Base-by-base conservation (phyloP, 2,888 invertebrate species). In the Diplolepis rosae region DNA sequence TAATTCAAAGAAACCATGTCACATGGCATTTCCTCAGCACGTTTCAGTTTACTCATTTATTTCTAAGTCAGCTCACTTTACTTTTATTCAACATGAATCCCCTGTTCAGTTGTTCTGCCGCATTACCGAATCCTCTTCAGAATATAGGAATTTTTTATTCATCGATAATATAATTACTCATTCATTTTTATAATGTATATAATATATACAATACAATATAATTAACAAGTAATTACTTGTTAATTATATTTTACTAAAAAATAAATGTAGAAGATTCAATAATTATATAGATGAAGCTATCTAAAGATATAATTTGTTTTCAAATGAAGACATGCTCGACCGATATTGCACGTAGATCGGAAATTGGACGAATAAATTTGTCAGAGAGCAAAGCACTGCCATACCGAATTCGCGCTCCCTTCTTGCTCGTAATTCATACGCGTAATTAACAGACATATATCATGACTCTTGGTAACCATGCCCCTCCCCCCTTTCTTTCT, bases 381-480 rank as follows among this genome's bases (percentile, higher is more conserved):
- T 70, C 69, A 70, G 71, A 65, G 67, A 67, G 72, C 66, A 68
- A 71, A 72, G 70, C 52, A 45, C 66, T 68, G 35, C 56, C 45
- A 45, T 28, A 52, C n/a, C 39, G 65, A 65, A 45, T 65, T 45
- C 42, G 52, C 39, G 65, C 32, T 27, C 65, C 56, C 52, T 70
- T 70, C 66, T 65, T 27, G 67, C 75, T 70, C 72, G 74, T 78
- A 75, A 78, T 76, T 77, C 73, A 75, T 75, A 75, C 71, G 54
- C 73, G 77, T 75, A 79, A 79, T 77, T 78, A 79, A 79, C 73
- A 73, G 65, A 61, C 74, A 70, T 76, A 73, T 68, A 73, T 77
- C 74, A 75, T 52, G 61, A 65, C 27, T 50, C 61, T 65, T 68
- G 69, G 54, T 70, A 70, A 72, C 70, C 74, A 48, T 65, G 48